Evolutionary conservation across 2,797 vertebrate species (phyloP).

Genomic region (Dermochelys coriacea): DNA sequence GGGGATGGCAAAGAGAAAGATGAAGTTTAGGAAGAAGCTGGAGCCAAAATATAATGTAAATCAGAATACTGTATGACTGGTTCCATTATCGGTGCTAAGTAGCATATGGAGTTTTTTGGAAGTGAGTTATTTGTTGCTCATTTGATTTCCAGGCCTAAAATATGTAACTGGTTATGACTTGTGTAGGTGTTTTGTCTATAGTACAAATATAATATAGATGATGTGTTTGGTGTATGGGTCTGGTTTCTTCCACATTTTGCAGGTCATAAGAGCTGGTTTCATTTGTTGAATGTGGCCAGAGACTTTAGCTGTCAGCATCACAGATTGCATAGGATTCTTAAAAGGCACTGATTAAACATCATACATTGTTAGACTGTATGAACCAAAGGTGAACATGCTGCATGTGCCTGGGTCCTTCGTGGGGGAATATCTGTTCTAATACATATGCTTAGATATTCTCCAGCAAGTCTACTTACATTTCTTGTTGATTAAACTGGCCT

Average conservation of each 20-base stretch:
- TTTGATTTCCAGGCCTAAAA: not conserved
- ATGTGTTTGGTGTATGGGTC: not conserved
- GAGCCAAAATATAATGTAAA: not conserved
- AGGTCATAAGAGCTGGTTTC: not conserved
- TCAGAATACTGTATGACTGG: not conserved
- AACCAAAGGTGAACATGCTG: not conserved
- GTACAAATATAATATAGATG: not conserved
- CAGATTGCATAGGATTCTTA: not conserved
- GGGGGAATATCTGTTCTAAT: not conserved
- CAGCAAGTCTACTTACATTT: not conserved
- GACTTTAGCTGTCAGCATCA: not conserved
- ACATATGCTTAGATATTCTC: not conserved
- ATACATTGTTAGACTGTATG: not conserved
- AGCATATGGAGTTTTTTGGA: not conserved
- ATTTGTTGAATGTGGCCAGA: not conserved
- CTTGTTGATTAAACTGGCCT: not conserved
- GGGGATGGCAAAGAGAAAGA: not conserved
- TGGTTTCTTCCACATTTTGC: not conserved
- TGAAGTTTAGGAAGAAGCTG: not conserved
- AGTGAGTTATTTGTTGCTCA: not conserved
- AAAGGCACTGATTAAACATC: not conserved
- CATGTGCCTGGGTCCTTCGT: not conserved
- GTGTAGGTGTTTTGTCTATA: not conserved
- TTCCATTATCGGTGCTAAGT: not conserved
- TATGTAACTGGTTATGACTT: not conserved